Evolutionary conservation across 2,113 vertebrate species (phyloP), one percentile per base, ranked within the genome.

Genomic region (Callochromis pleurospilus): DNA sequence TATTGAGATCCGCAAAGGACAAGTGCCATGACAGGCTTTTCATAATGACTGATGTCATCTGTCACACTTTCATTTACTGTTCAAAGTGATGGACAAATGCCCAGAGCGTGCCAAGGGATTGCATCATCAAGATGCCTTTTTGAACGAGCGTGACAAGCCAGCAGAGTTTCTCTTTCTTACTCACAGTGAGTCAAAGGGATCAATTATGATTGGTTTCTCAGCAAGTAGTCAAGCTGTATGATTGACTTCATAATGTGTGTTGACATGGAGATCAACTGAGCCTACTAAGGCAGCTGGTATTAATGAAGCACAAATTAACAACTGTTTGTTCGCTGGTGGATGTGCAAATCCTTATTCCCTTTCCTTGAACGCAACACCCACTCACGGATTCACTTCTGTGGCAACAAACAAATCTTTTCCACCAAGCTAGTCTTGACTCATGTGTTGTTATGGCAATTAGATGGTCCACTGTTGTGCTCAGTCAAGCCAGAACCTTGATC

Each of bases 261-360:
- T 90, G 91, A 95, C 90, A 90, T 89, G 86, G 89, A 92, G 92
- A 94, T 94, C 94, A 94, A 90, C 86, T 77, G 88, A 89, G 88
- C 79, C 82, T 33, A 55, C 86, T 92, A 79, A 75, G 88, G 89
- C 90, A 94, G 89, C 87, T 93, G 86, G 87, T 89, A 86, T 91
- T 96, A 92, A 95, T 94, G 93, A 94, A 91, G 92, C 86, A 88
- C 89, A 93, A 90, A 92, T 93, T 91, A 92, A 91, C 87, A 86
- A 84, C 82, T 84, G 89, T 92, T 92, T 92, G 82, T 79, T 86
- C 79, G 83, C 84, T 68, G 47, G 86, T 84, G 85, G 70, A 84
- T 53, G 45, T 77, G 26, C 73, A 77, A 49, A 77, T 51, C 45
- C 89, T 80, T 81, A 77, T 77, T 77, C 45, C 73, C 73, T 77